Evolutionary conservation across 1,140 invertebrate genomes (phyloP).

Genomic region (honey bee (Apis mellifera)): Amel_HAv3.1 CM009936.2:12532001-12532500

Average conservation of each 20-base stretch:
- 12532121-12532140: not conserved
- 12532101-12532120: not conserved
- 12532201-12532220: slow-evolving; percentile 60
- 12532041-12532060: not conserved
- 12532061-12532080: no score
- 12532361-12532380: slow-evolving; percentile 41
- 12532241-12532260: slow-evolving; percentile 55
- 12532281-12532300: slow-evolving; percentile 64
- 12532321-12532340: slow-evolving; percentile 52
- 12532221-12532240: slow-evolving; percentile 60
- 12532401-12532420: not conserved
- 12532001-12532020: not conserved
- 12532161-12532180: slow-evolving; percentile 38
- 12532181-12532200: not conserved
- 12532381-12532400: slow-evolving; percentile 4
- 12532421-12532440: not conserved
- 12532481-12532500: not conserved
- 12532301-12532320: slow-evolving; percentile 62
- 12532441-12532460: not conserved
- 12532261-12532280: slow-evolving; percentile 63
- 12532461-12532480: not conserved
- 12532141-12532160: slow-evolving; percentile 5
- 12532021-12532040: not conserved
- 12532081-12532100: not conserved
- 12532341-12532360: slow-evolving; percentile 41